Evolutionary conservation across 2,113 vertebrate genomes (phyloP).

Genomic region (Enhydra lutris): DNA sequence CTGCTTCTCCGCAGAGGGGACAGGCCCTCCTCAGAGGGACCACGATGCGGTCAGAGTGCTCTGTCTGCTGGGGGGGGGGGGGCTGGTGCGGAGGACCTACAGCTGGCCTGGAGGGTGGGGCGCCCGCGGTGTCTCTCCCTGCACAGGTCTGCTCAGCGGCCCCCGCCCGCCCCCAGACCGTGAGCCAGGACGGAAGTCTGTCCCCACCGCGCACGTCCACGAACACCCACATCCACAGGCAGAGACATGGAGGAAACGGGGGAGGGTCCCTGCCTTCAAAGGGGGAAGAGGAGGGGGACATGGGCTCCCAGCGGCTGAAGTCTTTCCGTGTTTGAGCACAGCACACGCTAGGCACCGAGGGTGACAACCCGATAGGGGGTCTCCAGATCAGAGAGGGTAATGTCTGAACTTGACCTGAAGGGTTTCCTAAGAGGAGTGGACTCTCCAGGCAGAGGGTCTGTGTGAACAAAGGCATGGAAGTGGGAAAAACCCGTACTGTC

Average conservation of each 20-base stretch:
- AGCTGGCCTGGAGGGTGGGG: no score
- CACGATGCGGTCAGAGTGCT: accelerated
- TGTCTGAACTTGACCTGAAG: not conserved
- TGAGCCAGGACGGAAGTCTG: no score
- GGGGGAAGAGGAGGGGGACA: not conserved
- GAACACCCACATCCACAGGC: not conserved
- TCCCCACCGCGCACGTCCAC: not conserved
- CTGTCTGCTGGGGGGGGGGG: no score
- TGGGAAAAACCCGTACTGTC: not conserved
- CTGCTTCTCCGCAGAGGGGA: not conserved
- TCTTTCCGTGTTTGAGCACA: not conserved
- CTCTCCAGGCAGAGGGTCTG: not conserved
- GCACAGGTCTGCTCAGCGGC: no score
- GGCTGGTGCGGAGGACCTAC: not conserved
- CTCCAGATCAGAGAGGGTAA: not conserved
- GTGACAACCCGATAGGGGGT: not conserved
- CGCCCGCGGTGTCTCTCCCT: not conserved
- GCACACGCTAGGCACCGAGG: no score
- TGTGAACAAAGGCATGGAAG: not conserved
- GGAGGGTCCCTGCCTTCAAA: not conserved
- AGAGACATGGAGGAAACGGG: not conserved
- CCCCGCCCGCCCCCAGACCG: no score
- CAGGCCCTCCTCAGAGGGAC: not conserved
- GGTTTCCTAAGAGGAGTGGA: not conserved
- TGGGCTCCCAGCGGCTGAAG: not conserved